These are phyloP conservation scores for Ardeotis arabs DNA, from an alignment of 2,113 vertebrate genomes.

Conservation along the genomic window DNA sequence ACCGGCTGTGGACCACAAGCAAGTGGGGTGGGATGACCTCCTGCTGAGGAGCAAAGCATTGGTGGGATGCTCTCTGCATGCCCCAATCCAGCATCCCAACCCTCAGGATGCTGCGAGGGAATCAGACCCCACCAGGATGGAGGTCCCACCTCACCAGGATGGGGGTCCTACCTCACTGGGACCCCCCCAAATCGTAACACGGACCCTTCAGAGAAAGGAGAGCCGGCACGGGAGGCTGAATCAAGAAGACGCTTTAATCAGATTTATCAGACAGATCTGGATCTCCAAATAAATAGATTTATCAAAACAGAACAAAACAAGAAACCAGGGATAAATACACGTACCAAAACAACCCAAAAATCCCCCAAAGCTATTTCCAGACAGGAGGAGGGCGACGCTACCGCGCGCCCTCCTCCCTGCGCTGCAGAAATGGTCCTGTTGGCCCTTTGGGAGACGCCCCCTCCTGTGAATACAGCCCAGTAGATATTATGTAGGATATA, in stretches of 20 bases:
- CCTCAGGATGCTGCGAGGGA: not conserved
- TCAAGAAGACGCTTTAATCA: conserved; percentile 62
- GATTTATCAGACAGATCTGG: conserved; percentile 45
- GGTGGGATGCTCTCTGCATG: fast-evolving
- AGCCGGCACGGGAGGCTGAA: not conserved
- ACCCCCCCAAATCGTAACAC: fast-evolving
- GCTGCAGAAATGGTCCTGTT: conserved; percentile 22
- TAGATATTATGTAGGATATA: conserved; percentile 53
- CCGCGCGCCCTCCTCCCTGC: not conserved
- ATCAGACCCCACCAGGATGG: not conserved
- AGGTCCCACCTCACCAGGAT: too few species aligned
- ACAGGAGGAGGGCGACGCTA: not conserved
- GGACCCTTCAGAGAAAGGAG: not conserved
- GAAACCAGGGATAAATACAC: conserved; percentile 43
- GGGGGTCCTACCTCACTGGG: not conserved
- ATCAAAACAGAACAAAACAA: conserved; percentile 50
- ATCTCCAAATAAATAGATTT: conserved; percentile 77
- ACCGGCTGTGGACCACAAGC: fast-evolving
- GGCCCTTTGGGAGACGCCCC: not conserved
- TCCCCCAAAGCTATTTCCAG: conserved; percentile 44
- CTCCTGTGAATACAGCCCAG: conserved; percentile 30
- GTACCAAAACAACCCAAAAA: conserved; percentile 23
- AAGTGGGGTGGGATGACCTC: not conserved
- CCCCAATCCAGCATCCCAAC: not conserved
- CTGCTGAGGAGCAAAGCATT: not conserved